Base-by-base conservation (phyloP, 2,888 invertebrate genomes). In the Ischnura elegans region DNA sequence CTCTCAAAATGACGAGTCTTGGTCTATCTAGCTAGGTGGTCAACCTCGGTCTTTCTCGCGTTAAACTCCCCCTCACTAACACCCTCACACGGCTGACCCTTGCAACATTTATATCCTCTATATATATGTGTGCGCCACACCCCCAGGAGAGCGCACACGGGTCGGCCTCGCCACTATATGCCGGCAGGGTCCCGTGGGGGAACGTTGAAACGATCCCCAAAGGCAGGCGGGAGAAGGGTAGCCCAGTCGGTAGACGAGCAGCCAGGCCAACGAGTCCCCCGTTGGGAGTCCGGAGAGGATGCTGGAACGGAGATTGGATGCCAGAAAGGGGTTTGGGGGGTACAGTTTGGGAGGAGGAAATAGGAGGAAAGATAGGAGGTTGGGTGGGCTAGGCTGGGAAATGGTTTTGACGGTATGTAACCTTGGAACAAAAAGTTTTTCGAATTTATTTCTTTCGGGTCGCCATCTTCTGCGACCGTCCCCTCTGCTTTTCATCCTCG, bases 231-330 rank as follows among this genome's bases (percentile, higher is more conserved):
- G 36, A 19, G 36, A 76, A 76, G 76, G 36, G 29, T 36, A 29
- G 36, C 10, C 61, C 46, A 21, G 47, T 36, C 36, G 47, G 51
- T 13, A 87, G 61, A 6, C 47, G 87, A 36, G 55, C 87, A 36
- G 55, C 51, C 51, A 51, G 19, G n/a, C n/a, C 13, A 42, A 13
- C 16, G 36, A n/a, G 47, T 47, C n/a, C 51, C 51, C 51, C 51
- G 51, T 47, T 36, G 51, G 87, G 87, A 29, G 87, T 87, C 19
- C n/a, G 47, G 47, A 29, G 47, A 13, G 87, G 76, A 36, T 25
- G 76, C 36, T 76, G 76, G 76, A 55, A 87, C 87, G 51, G 87
- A 87, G 87, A 87, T 87, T 87, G 76, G 76, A 76, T 76, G n/a
- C 76, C 76, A 13, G 76, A 10, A 16, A 36, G 29, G 0, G 76